A percentile compares a stretch with the other conserved stretches of the same genome.
phyloP scores from a whole-genome alignment of 2,113 vertebrate genomes.

The Limanda limanda region DNA sequence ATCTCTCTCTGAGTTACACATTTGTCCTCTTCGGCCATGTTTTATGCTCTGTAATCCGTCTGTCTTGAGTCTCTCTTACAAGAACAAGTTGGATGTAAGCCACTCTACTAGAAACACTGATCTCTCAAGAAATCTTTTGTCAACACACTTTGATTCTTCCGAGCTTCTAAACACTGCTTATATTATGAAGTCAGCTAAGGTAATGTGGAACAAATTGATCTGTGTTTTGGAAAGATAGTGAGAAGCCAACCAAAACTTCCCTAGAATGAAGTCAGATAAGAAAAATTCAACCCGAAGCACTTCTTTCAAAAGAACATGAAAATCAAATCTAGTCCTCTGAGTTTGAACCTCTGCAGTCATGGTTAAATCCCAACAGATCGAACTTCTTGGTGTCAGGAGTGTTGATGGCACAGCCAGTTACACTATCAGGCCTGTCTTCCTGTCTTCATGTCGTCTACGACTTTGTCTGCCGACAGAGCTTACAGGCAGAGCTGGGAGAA shows the following conservation, averaged over 20 bases:
- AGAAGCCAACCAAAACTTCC: constrained; percentile 1
- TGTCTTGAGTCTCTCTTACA: constrained; percentile 50
- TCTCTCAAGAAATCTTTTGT: constrained; percentile 16
- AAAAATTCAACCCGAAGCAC: not conserved
- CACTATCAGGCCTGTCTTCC: constrained; percentile 37
- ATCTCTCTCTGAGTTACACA: constrained; percentile 45
- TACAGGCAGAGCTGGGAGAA: constrained; percentile 59
- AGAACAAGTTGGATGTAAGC: constrained; percentile 47
- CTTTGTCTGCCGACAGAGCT: constrained; percentile 60
- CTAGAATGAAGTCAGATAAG: constrained; percentile 8
- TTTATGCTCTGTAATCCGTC: constrained; percentile 52
- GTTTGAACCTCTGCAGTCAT: constrained; percentile 2
- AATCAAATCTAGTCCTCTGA: constrained; percentile 27
- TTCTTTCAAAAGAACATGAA: constrained; percentile 30
- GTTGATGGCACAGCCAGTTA: constrained; percentile 23
- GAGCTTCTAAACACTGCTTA: not conserved
- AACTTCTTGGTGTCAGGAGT: constrained; percentile 38
- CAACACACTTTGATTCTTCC: constrained; percentile 6
- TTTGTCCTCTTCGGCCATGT: constrained; percentile 54
- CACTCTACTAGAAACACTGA: constrained; percentile 28
- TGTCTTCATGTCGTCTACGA: constrained; percentile 61
- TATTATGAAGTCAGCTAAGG: not conserved
- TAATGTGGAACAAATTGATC: not conserved
- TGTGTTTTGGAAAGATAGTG: not conserved
- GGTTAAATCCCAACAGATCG: constrained; percentile 20